phyloP scores from a whole-genome alignment of 2,797 vertebrate genomes.

The Xenopus petersii region DNA sequence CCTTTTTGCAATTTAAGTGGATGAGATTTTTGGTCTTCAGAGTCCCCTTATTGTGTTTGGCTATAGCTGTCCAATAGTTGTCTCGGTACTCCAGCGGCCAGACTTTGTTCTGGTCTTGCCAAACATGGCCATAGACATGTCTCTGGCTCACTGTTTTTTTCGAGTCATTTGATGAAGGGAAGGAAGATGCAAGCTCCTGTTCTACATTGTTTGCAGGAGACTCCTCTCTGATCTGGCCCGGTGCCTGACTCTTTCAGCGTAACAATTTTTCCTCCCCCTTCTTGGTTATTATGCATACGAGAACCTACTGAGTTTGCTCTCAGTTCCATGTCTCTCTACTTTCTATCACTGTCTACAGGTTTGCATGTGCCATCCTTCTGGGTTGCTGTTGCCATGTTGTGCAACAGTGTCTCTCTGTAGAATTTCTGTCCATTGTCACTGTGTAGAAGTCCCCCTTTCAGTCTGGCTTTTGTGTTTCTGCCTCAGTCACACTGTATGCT shows the following conservation, averaged over 20 bases:
- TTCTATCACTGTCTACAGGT: neutral
- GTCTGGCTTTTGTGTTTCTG: neutral
- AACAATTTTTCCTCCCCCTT: conserved; percentile 8
- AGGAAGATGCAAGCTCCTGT: conserved; percentile 9
- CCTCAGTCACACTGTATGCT: neutral
- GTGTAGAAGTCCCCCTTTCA: neutral
- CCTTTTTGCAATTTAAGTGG: too few species aligned
- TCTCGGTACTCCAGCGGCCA: too few species aligned
- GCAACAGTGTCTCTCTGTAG: neutral
- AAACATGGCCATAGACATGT: too few species aligned
- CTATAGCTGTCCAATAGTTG: too few species aligned
- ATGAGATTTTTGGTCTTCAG: too few species aligned
- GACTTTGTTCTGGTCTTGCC: too few species aligned
- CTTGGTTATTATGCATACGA: conserved; percentile 22
- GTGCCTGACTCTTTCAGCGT: conserved; percentile 26
- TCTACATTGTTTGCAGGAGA: conserved; percentile 32
- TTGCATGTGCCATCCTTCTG: neutral
- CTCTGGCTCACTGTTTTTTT: neutral
- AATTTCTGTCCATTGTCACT: conserved; percentile 11
- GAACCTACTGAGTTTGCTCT: conserved; percentile 22
- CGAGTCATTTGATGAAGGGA: conserved; percentile 14
- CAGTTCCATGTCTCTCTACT: neutral
- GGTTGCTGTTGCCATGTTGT: neutral
- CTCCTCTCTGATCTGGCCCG: conserved; percentile 35
- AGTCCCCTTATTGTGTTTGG: too few species aligned